A percentile compares a stretch with the other conserved stretches of the same genome.
phyloP scores from a whole-genome alignment of 2,113 vertebrate genomes.

The Neopipo cinnamomea region DNA sequence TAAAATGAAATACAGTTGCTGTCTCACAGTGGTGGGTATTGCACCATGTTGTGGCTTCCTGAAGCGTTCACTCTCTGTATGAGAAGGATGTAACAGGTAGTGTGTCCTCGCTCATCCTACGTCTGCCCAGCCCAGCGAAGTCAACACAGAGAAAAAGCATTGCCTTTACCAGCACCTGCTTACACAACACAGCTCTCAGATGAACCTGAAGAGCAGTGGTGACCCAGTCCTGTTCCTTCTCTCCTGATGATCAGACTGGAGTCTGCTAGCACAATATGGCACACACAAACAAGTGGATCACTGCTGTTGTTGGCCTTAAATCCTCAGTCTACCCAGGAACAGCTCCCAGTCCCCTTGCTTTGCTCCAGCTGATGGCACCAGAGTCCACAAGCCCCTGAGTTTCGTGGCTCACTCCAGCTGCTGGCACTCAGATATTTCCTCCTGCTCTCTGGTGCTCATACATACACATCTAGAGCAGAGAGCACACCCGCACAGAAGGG shows the following conservation, averaged over 20 bases:
- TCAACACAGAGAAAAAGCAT: background rate
- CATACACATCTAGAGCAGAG: background rate
- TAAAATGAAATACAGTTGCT: background rate
- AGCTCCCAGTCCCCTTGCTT: background rate
- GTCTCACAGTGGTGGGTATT: background rate
- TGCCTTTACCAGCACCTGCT: background rate
- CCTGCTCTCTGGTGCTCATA: background rate
- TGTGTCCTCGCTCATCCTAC: background rate
- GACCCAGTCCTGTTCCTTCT: background rate
- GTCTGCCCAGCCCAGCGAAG: background rate
- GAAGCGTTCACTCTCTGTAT: background rate
- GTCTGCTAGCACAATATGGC: background rate
- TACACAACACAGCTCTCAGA: background rate
- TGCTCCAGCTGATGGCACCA: background rate
- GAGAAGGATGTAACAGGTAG: background rate
- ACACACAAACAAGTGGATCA: rapidly evolving
- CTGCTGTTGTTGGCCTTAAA: background rate
- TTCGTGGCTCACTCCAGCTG: background rate
- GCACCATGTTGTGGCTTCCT: background rate
- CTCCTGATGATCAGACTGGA: background rate
- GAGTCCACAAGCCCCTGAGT: background rate
- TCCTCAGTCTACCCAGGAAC: background rate
- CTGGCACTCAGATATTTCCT: background rate
- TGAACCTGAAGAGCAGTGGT: background rate
- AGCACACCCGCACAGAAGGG: background rate